Evolutionary conservation across 2,797 vertebrate species (phyloP), one percentile per base, ranked within the genome.

Genomic region (Melanotaenia boesemani): DNA sequence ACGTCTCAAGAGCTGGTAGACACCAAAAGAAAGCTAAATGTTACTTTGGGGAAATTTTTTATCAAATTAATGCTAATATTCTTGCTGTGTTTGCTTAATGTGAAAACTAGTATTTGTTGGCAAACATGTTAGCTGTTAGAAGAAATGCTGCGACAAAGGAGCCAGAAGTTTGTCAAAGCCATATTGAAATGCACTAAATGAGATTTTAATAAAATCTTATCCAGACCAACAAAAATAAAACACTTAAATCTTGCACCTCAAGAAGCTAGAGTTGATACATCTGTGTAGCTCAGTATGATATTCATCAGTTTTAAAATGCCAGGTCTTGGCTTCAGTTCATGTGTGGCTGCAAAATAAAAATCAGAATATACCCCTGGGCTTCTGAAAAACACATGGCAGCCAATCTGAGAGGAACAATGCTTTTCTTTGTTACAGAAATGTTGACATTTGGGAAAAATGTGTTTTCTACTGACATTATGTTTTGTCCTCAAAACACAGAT

Each of bases 381-480:
- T 1, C 4, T 13, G 44, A 34, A 37, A 50, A 55, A 55, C 0
- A 64, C 13, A 37, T 11, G 46, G 24, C 1, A 7, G 20, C n/a
- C 54, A 39, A 28, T 61, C 37, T 50, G 32, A 62, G 12, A 61
- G 4, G 30, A 66, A 32, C 69, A 36, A 6, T 68, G 22, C 37
- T 75, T 70, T 67, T 39, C 44, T 70, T 13, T 0, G 22, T 16
- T 46, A 65, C 24, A 48, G 52, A 46, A 37, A 64, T 30, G 44
- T 32, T 84, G 71, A 80, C 74, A 80, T 78, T 75, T 75, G 20
- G 22, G 22, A 63, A 24, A 32, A 68, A 65, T 59, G 18, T 11
- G 9, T 48, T 69, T 59, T 34, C 44, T 36, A 15, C 12, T 48
- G 5, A 18, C 20, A 32, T 24, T 18, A 16, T 46, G 0, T 56